Evolutionary conservation across 1,140 invertebrate genomes (phyloP).

Genomic region (Lepidostoma basale): DNA sequence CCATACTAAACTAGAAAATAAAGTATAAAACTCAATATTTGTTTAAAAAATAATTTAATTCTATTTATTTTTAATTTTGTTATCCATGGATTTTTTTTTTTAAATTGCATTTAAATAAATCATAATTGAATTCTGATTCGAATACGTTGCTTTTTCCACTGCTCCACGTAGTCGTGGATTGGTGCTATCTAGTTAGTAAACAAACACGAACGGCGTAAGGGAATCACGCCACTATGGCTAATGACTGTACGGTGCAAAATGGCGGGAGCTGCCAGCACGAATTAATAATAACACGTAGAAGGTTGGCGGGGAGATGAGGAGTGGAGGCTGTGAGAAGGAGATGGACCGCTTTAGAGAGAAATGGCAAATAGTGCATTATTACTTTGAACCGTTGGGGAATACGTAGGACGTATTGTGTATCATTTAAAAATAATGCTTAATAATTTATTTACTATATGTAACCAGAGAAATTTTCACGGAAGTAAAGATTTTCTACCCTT

Average conservation of each 20-base stretch:
- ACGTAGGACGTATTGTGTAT: too few relatives aligned
- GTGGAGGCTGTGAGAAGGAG: neutral
- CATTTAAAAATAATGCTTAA: too few relatives aligned
- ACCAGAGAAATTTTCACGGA: too few relatives aligned
- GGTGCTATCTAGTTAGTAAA: neutral
- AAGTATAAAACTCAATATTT: too few relatives aligned
- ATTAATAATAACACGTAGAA: neutral
- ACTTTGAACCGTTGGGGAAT: neutral
- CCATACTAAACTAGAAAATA: too few relatives aligned
- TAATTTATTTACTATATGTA: too few relatives aligned
- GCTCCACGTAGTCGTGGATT: neutral
- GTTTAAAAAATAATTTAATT: too few relatives aligned
- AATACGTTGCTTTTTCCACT: neutral
- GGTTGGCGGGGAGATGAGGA: neutral
- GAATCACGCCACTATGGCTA: neutral
- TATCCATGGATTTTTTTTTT: too few relatives aligned
- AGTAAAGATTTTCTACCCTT: too few relatives aligned
- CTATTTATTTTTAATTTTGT: too few relatives aligned
- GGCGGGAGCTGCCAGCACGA: neutral
- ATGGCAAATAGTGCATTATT: conserved; percentile 37
- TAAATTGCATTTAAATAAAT: too few relatives aligned
- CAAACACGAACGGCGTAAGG: conserved; percentile 9
- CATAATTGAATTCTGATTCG: too few relatives aligned
- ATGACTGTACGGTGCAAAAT: conserved; percentile 1
- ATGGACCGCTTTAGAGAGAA: neutral